These are phyloP conservation scores for Hypena proboscidalis DNA, from an alignment of 2,888 invertebrate species.

Conservation along the genomic window DNA sequence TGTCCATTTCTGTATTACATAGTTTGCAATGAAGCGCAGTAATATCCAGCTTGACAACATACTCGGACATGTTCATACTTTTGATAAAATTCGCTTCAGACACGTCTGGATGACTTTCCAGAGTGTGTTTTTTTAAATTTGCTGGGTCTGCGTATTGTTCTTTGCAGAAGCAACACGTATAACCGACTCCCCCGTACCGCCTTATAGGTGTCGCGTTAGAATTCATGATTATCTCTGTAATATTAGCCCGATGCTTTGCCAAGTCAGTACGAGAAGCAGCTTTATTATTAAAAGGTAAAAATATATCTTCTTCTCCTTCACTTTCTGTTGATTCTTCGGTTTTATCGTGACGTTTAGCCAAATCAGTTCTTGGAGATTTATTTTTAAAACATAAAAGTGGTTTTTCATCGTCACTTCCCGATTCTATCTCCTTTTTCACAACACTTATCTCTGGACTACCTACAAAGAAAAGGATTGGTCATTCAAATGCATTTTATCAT, in stretches of 20 bases:
- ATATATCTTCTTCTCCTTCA: slow-evolving; percentile 14
- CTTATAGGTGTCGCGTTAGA: slow-evolving; percentile 65
- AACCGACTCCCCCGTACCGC: slow-evolving; percentile 52
- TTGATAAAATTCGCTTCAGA: slow-evolving; percentile 48
- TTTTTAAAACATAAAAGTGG: too few relatives aligned
- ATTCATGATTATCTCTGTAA: slow-evolving; percentile 48
- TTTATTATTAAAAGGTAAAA: slow-evolving; percentile 11
- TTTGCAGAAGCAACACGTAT: slow-evolving; percentile 55
- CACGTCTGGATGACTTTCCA: slow-evolving; percentile 42
- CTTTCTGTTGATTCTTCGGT: slow-evolving; percentile 1
- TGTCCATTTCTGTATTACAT: slow-evolving; percentile 26
- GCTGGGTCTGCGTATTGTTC: slow-evolving; percentile 45
- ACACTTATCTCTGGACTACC: slow-evolving; percentile 23
- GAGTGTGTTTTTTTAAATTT: slow-evolving; percentile 55
- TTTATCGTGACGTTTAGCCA: too few relatives aligned
- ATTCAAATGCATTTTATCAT: slow-evolving; percentile 10
- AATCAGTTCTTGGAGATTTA: too few relatives aligned
- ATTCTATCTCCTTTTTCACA: slow-evolving; percentile 11
- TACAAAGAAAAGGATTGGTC: slow-evolving; percentile 41
- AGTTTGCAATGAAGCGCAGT: slow-evolving; percentile 40
- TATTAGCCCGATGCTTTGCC: slow-evolving; percentile 54
- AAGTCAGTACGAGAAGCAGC: slow-evolving; percentile 41
- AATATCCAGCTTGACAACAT: slow-evolving; percentile 59
- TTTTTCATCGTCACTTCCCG: too few relatives aligned
- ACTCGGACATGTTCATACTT: slow-evolving; percentile 49